Conservation (phyloP, 2,888 invertebrate species). For the Enoplolaimus lenunculus region DNA sequence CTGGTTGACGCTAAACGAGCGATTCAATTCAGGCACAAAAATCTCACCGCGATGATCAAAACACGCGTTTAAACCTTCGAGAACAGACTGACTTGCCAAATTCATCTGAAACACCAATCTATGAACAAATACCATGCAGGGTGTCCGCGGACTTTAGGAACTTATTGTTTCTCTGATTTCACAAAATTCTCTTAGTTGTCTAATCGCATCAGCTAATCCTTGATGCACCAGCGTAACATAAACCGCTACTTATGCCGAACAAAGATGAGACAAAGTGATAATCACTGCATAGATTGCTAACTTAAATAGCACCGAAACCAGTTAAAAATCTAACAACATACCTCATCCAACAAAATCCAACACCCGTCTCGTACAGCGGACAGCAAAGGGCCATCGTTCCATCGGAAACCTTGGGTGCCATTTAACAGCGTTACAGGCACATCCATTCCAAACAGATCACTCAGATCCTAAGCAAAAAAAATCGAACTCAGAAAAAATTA, state of each 20-base stretch:
- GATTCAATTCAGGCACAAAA: conserved; percentile 80
- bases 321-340: conserved; percentile 34
- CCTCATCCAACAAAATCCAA: conserved; percentile 92
- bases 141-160: not conserved
- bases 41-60: conserved; percentile 92
- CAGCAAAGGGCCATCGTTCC: conserved; percentile 88
- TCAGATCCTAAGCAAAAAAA: conserved; percentile 57
- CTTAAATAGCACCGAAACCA: no score
- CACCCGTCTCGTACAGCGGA: conserved; percentile 76
- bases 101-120: conserved; percentile 53
- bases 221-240: no score
- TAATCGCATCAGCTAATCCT: no score
- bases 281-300: no score
- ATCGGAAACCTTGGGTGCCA: conserved; percentile 71
- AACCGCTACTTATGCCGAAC: no score
- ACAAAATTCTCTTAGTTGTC: no score
- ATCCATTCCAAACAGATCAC: conserved; percentile 94
- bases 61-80: conserved; percentile 95
- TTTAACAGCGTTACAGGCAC: conserved; percentile 68
- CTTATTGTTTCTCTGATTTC: no score
- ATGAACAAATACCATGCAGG: not conserved
- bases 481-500: conserved; percentile 18
- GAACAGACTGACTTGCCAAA: conserved; percentile 88
- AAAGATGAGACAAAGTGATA: no score
- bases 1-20: no score